Percentiles rank a stretch among this genome's conserved stretches.
Evolutionary conservation across 2,797 vertebrate species (phyloP).

Genomic region (Mormyrus hasselquistii): DNA sequence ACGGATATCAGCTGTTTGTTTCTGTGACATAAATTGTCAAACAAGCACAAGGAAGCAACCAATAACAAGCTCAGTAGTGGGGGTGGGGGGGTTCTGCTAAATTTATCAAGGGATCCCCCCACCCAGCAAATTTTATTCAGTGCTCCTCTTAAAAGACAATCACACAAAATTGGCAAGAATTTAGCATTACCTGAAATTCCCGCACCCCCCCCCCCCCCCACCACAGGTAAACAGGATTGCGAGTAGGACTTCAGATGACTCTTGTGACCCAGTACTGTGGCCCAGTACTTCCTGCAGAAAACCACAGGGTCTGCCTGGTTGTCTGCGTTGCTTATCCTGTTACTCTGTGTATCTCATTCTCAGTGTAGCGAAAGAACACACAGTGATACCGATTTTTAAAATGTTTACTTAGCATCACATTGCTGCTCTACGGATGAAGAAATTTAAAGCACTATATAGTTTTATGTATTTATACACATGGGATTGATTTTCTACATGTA

Average conservation of each 20-base stretch:
- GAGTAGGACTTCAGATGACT: neutral
- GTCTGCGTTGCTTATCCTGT: neutral
- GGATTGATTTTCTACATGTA: constrained; percentile 6
- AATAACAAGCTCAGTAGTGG: neutral
- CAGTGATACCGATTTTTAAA: neutral
- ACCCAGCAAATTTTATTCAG: neutral
- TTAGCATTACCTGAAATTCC: neutral
- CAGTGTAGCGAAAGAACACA: neutral
- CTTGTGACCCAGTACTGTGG: neutral
- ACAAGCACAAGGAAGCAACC: neutral
- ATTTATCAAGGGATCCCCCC: neutral
- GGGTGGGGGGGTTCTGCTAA: neutral
- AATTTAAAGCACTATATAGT: constrained; percentile 3
- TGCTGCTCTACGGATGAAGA: neutral
- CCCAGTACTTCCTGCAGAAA: neutral
- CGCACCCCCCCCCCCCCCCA: neutral
- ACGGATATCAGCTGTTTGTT: neutral
- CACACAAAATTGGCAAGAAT: neutral
- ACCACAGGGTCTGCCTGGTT: neutral
- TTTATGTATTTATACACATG: constrained; percentile 29
- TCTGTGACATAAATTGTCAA: neutral
- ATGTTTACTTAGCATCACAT: neutral
- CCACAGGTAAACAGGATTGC: neutral
- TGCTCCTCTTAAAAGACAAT: neutral
- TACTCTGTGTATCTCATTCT: neutral